These are phyloP conservation scores for Microhierax caerulescens DNA, from an alignment of 2,797 vertebrate species.

Conservation along the genomic window DNA sequence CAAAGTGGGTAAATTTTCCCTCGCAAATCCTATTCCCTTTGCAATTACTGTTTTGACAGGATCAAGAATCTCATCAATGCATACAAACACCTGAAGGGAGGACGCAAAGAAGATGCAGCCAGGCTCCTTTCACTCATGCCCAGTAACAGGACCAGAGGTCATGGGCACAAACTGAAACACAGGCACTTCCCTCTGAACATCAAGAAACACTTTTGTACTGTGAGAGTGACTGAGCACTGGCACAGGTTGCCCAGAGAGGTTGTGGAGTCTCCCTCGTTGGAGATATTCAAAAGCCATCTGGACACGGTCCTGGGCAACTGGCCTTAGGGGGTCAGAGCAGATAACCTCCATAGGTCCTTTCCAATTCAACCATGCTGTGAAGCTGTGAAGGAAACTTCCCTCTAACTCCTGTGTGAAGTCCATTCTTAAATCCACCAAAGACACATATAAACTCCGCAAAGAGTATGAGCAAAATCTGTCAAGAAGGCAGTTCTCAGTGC, in stretches of 20 bases:
- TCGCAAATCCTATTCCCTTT: background rate
- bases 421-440: background rate
- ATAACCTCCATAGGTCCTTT: background rate
- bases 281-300: too few species aligned
- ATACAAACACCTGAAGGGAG: background rate
- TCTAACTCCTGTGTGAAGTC: background rate
- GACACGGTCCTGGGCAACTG: too few species aligned
- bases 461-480: background rate
- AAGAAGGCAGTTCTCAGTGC: background rate
- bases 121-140: too few species aligned
- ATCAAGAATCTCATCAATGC: background rate
- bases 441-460: background rate
- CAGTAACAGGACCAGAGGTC: too few species aligned
- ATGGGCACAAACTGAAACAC: too few species aligned
- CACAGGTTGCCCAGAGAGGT: too few species aligned
- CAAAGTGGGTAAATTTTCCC: background rate
- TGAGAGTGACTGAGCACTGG: too few species aligned
- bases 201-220: too few species aligned
- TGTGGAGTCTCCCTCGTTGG: too few species aligned
- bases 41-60: background rate
- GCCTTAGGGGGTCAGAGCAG: too few species aligned
- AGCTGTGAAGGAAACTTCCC: background rate
- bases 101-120: background rate
- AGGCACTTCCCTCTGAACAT: too few species aligned
- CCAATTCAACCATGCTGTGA: background rate